These are phyloP conservation scores for Geococcyx californianus DNA, from an alignment of 2,113 vertebrate genomes.

Conservation along the genomic window DNA sequence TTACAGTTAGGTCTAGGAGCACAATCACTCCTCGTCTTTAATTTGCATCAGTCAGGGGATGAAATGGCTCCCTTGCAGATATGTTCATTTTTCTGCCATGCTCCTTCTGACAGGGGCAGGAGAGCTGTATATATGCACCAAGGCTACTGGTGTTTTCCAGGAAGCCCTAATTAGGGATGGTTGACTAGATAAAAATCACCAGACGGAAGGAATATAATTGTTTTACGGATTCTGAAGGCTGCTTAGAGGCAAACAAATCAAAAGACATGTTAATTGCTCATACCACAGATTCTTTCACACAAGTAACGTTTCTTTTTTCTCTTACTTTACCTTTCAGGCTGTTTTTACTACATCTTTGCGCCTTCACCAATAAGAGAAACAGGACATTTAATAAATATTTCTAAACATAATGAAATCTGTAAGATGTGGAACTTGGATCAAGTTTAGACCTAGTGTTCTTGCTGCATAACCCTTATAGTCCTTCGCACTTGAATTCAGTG, in stretches of 20 bases:
- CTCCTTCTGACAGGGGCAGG: neutral
- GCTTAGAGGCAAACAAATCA: neutral
- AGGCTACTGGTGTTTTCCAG: neutral
- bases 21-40: neutral
- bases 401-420: neutral
- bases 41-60: neutral
- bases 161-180: neutral
- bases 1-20: neutral
- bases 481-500: neutral
- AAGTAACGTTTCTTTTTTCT: neutral
- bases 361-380: neutral
- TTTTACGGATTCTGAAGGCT: neutral
- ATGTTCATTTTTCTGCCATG: neutral
- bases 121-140: neutral
- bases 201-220: neutral
- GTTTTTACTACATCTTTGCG: neutral
- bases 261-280: neutral
- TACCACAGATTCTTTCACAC: neutral
- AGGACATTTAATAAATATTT: neutral
- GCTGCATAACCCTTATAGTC: neutral
- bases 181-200: neutral
- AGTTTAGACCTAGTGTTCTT: neutral
- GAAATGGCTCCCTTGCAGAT: neutral
- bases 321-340: neutral
- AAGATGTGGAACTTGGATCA: neutral